Base-by-base conservation (phyloP, 2,113 vertebrate species). In the Leptosomus discolor region DNA sequence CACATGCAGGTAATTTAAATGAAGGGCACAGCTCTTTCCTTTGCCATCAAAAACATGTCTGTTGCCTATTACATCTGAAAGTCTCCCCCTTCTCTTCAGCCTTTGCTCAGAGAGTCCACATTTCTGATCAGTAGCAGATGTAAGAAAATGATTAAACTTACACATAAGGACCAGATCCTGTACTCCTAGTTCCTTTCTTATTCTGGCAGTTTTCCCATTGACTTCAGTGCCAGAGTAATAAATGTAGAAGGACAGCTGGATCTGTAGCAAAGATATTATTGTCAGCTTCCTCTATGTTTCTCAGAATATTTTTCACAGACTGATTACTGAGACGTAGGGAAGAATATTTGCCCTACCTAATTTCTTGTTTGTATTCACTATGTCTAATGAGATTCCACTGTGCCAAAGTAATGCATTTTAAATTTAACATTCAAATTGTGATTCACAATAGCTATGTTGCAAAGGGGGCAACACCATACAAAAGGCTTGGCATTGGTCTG, bases 41-140 rank as follows among this genome's bases (percentile, higher is more conserved):
- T 75, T 82, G 53, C 53, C 4, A 2, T 77, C 46, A 73, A 85
- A 96, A 91, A 26, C 9, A 36, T 11, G n/a, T 41, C 61, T 92
- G 45, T 68, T 91, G 58, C 63, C 54, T 77, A 58, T 92, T 92
- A 82, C 17, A 24, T 73, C 60, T 70, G 67, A 67, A 76, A 71
- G 5, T 41, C 4, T 3, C 6, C 29, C 17, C 36, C 21, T 54
- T 9, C 57, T 51, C 74, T 93, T 90, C 86, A 95, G 56, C 43
- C 39, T 94, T 88, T 92, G 27, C 90, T 90, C 77, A 77, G 53
- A 83, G 43, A 90, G 51, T 80, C 85, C 75, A 90, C 19, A 41
- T 93, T 94, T 94, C 81, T 95, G 87, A 95, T 96, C 85, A 21
- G 37, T n/a, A 94, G 94, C 90, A 96, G 95, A 94, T 91, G 93